Conservation (phyloP, 2,797 vertebrate species). For the Cossypha heuglini region DNA sequence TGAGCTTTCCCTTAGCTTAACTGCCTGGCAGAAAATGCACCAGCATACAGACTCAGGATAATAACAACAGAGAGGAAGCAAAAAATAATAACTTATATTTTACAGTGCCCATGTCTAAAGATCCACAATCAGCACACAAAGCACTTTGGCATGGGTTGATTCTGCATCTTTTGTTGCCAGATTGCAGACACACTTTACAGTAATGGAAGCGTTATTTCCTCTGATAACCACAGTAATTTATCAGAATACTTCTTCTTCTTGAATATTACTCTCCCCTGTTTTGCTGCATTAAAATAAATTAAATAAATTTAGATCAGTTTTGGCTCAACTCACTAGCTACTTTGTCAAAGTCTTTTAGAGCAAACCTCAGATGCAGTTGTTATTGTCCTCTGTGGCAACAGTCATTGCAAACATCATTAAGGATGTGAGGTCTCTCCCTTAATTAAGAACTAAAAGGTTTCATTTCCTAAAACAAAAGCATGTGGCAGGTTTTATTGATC, state of each 20-base stretch:
- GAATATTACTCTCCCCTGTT: neutral
- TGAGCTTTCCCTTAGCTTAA: neutral
- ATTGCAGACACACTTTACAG: neutral
- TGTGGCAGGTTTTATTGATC: constrained; percentile 80
- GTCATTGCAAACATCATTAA: constrained; percentile 73
- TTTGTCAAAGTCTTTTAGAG: constrained; percentile 46
- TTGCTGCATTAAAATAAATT: constrained; percentile 17
- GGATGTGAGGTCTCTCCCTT: constrained; percentile 76
- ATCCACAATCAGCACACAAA: neutral
- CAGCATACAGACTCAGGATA: neutral
- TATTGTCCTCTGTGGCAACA: constrained; percentile 64
- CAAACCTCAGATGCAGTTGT: constrained; percentile 45
- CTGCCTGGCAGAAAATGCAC: neutral
- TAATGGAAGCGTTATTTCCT: constrained; percentile 6
- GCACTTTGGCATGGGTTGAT: neutral
- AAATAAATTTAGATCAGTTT: constrained; percentile 16
- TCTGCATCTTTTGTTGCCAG: neutral
- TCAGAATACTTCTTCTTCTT: neutral
- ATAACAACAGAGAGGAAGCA: neutral
- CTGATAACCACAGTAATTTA: neutral
- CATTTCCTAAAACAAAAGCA: constrained; percentile 82
- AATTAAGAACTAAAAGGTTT: constrained; percentile 83
- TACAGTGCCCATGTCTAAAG: neutral
- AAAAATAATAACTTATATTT: neutral
- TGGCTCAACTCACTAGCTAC: neutral